Base-by-base conservation (phyloP, 1,140 invertebrate species). In the Leptinotarsa defecta region DNA sequence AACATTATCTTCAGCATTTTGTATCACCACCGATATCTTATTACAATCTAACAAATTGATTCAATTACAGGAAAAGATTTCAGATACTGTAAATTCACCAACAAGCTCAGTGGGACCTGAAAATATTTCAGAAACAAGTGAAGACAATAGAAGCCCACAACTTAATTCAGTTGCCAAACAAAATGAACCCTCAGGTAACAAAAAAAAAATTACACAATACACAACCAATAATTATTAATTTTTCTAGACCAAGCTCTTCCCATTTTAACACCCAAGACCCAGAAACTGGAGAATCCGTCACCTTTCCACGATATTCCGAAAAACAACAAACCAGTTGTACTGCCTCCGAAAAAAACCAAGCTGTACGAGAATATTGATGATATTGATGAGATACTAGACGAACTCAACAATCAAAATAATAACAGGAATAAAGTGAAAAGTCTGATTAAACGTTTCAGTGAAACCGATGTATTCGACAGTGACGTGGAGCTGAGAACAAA, bases 381-480 rank as follows among this genome's bases (percentile, higher is more conserved):
- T 63, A 84, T 83, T 34, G 63, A 83, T 19, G 76, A 83, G 34
- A 79, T 82, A 64, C 74, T 83, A 19, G 78, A 84, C 20, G 63
- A 77, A 15, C 67, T 43, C 34, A 77, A 73, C 68, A 75, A 74
- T 57, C 48, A n/a, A 64, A 74, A 72, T 68, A 57, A 15, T 63
- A 76, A 52, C 73, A 76, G 24, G 62, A 71, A 71, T 19, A 84
- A 81, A 64, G 82, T 84, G 0, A 81, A 81, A 76, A 68, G 76
- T 62, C 67, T 84, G 19, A 83, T 84, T 4, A 80, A 82, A n/a
- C 82, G 81, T 74, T 84, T 83, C 65, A 81, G 81, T 61, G 72
- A 74, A 5, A 27, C 57, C 15, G 72, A 76, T 2, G 52, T 73
- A 27, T 62, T 13, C 15, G 77, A 77, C 5, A 73, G 65, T 48